Evolutionary conservation across 2,888 invertebrate species (phyloP), one percentile per base, ranked within the genome.

Genomic region (Apodemia duryi): DNA sequence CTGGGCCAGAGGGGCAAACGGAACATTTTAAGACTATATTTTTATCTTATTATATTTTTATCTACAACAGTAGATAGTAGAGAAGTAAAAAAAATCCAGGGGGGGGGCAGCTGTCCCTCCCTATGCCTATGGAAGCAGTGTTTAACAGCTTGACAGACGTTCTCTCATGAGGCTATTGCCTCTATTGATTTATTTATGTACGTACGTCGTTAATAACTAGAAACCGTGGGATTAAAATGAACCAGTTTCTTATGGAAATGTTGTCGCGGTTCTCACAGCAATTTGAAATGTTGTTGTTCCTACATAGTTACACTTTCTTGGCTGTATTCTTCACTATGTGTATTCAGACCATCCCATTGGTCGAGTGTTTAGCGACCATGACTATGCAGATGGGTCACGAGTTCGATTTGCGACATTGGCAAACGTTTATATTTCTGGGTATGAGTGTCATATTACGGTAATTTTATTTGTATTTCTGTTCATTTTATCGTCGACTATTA

Each of bases 241-340:
- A 60, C 57, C 32, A 29, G 13, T 60, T 60, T 60, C 29, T 60
- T 60, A 60, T 60, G 57, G 57, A 60, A 60, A 60, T 57, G 32
- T 13, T 57, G 57, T 35, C 2, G 32, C 10, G 32, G 32, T 60
- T 60, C 57, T 32, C 57, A 60, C 57, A 32, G 35, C 29, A 60
- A 60, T 57, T 57, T 57, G 57, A 57, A 57, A 57, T 57, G 32
- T 29, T 54, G 54, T 54, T 29, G 13, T 46, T 46, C 13, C 54
- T 28, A 52, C 52, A 54, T 54, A 54, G 29, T 54, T 54, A 29
- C 29, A 29, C 54, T 54, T 54, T 54, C 54, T 54, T 54, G 13
- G 28, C 2, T 29, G 4, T 54, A 11, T 54, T 54, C 29, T 54
- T 54, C 46, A 54, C 6, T 52, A 28, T 28, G 29, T 4, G 29